These are phyloP conservation scores for Scolopax mira DNA, from an alignment of 2,113 vertebrate genomes.

Conservation along the genomic window DNA sequence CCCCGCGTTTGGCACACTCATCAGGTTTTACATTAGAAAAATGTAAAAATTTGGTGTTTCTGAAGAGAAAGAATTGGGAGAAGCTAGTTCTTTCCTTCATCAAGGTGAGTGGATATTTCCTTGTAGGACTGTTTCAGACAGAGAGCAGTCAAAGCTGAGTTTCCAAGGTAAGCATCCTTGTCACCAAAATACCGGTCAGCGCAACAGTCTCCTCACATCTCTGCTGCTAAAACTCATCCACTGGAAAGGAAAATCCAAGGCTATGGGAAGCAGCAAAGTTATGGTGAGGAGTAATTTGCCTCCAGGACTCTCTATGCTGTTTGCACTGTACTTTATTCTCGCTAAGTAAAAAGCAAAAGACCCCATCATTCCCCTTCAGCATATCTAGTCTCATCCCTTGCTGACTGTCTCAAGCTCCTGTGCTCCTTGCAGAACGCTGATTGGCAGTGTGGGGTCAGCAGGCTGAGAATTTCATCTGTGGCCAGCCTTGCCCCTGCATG, in stretches of 20 bases:
- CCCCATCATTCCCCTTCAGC: not conserved
- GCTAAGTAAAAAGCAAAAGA: not conserved
- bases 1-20: not conserved
- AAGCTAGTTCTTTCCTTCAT: not conserved
- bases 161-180: not conserved
- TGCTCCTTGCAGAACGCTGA: not conserved
- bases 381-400: not conserved
- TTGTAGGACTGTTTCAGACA: not conserved
- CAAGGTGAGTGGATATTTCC: not conserved
- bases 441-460: rapidly evolving
- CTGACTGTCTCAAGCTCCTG: not conserved
- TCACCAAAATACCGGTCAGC: not conserved
- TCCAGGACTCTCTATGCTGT: not conserved
- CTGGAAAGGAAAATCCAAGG: not conserved
- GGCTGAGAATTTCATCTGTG: not conserved
- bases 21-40: not conserved
- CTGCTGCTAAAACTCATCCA: not conserved
- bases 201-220: not conserved
- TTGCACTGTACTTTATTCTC: not conserved
- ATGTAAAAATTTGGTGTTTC: not conserved
- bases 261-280: not conserved
- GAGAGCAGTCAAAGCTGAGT: rapidly evolving
- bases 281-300: not conserved
- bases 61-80: not conserved
- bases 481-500: rapidly evolving